Conservation (phyloP, 35 echinoderm and acorn worm species). For the Diadema setosum region DNA sequence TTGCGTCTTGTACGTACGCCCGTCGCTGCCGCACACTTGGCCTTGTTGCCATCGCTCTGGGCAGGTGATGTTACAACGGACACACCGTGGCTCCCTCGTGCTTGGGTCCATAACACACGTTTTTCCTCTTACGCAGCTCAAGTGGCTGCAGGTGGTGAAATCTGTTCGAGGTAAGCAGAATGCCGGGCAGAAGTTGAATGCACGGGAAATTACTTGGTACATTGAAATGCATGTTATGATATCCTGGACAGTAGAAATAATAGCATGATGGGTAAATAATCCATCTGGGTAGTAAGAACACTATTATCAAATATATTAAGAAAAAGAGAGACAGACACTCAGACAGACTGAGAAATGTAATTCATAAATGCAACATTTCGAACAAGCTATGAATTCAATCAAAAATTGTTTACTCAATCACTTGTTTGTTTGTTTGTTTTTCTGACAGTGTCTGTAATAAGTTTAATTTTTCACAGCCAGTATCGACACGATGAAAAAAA, state of each 20-base stretch:
- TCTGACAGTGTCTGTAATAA: too few species aligned
- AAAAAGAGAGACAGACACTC: too few species aligned
- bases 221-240: background rate
- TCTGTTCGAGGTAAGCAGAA: background rate
- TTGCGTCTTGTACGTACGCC: slow-evolving; percentile 16
- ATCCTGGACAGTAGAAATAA: background rate
- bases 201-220: too few species aligned
- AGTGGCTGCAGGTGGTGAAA: background rate
- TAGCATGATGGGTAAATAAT: background rate
- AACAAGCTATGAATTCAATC: too few species aligned
- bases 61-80: slow-evolving; percentile 28
- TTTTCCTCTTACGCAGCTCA: slow-evolving; percentile 31
- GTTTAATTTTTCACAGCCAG: too few species aligned
- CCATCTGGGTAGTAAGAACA: background rate
- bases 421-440: too few species aligned
- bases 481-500: too few species aligned
- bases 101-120: slow-evolving; percentile 4
- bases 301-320: background rate
- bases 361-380: too few species aligned
- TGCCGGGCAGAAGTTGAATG: background rate
- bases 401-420: too few species aligned
- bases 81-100: background rate
- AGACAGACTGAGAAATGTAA: too few species aligned
- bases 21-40: slow-evolving; percentile 16
- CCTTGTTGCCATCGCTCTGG: slow-evolving; percentile 11